Conservation (phyloP, 1,140 invertebrate species). For the Pectinophora gossypiella region DNA sequence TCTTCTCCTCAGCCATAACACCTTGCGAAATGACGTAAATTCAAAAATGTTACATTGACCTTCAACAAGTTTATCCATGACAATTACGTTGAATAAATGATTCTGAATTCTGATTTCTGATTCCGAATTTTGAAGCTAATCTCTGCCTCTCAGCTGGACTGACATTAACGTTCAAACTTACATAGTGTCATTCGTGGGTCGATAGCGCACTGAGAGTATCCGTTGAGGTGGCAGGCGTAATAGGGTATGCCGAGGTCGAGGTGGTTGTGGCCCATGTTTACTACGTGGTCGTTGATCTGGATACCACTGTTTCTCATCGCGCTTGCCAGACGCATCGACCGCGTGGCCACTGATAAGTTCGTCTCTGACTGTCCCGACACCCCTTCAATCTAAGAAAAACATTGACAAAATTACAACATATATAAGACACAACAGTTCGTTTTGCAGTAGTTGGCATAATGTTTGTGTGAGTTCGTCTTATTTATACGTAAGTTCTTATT, state of each 20-base stretch:
- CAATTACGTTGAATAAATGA: too few relatives aligned
- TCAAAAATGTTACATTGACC: too few relatives aligned
- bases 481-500: too few relatives aligned
- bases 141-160: neutral
- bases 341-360: conserved; percentile 21
- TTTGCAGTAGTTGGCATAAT: too few relatives aligned
- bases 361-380: conserved; percentile 16
- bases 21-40: too few relatives aligned
- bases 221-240: conserved; percentile 28
- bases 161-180: neutral
- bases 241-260: conserved; percentile 28
- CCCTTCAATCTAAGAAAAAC: conserved; percentile 20
- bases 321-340: conserved; percentile 19
- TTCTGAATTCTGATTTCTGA: too few relatives aligned
- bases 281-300: conserved; percentile 18
- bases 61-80: too few relatives aligned
- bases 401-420: neutral
- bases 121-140: too few relatives aligned
- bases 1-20: too few relatives aligned
- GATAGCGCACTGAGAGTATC: conserved; percentile 22
- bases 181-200: conserved; percentile 13
- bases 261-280: conserved; percentile 28
- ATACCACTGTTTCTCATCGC: conserved; percentile 23
- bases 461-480: too few relatives aligned
- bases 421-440: too few relatives aligned